These are phyloP conservation scores for Oryzias curvinotus DNA, from an alignment of 2,113 vertebrate genomes.

Conservation along the genomic window DNA sequence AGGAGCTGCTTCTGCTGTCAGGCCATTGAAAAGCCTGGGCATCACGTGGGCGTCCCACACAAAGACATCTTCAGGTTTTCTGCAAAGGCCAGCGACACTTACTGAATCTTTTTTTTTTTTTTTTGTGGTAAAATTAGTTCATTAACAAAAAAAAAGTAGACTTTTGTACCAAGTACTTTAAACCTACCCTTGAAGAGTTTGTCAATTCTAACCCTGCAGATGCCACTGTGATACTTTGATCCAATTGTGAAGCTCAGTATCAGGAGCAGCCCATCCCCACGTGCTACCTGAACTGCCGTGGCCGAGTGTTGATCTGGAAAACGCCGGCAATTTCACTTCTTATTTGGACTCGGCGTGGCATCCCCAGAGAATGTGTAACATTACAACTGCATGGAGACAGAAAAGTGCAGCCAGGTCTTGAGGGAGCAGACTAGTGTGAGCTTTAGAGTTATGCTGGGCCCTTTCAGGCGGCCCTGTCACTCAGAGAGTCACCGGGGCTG, in stretches of 20 bases:
- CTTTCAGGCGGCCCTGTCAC: constrained; percentile 73
- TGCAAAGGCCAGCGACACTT: too few relatives aligned
- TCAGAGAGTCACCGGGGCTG: constrained; percentile 60
- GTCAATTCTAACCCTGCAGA: too few relatives aligned
- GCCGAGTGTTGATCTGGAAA: constrained; percentile 4
- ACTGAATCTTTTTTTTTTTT: too few relatives aligned
- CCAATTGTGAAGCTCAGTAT: too few relatives aligned
- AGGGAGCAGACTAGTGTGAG: constrained; percentile 30
- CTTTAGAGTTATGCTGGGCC: constrained; percentile 27
- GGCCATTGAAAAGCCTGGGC: background rate
- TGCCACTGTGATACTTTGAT: too few relatives aligned
- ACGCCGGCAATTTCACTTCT: constrained; percentile 21
- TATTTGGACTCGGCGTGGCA: constrained; percentile 17
- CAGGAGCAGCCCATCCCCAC: too few relatives aligned
- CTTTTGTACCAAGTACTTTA: too few relatives aligned
- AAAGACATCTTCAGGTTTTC: too few relatives aligned
- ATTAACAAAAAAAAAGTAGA: too few relatives aligned
- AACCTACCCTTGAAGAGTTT: too few relatives aligned
- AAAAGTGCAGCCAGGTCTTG: constrained; percentile 8
- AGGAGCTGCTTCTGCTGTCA: background rate
- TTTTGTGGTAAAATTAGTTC: too few relatives aligned
- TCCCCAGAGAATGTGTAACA: constrained; percentile 8
- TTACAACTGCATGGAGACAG: constrained; percentile 15
- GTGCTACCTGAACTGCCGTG: background rate
- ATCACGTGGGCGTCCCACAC: too few relatives aligned